Percentiles rank a stretch among this genome's conserved stretches.
These are phyloP conservation scores for Biston stratarius DNA, from an alignment of 2,888 invertebrate genomes.

Conservation along the genomic window DNA sequence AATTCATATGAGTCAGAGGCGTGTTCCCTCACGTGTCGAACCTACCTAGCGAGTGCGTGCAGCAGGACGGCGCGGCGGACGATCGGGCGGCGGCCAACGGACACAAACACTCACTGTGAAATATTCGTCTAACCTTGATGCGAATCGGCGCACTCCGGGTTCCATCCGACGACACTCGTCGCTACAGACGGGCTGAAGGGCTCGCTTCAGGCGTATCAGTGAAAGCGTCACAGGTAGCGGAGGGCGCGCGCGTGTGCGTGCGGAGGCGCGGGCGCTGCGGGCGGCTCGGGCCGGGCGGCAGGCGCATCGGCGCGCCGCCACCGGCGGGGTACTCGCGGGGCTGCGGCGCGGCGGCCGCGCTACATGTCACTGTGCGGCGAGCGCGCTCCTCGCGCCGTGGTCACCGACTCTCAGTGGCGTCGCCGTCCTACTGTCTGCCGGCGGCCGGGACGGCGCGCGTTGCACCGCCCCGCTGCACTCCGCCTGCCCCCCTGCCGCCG, in stretches of 20 bases:
- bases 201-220: slow-evolving; percentile 76
- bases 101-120: slow-evolving; percentile 84
- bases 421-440: slow-evolving; percentile 86
- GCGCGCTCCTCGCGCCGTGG: slow-evolving; percentile 84
- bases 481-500: slow-evolving; percentile 77
- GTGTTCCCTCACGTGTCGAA: slow-evolving; percentile 69
- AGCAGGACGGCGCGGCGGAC: slow-evolving; percentile 54
- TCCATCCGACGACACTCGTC: slow-evolving; percentile 84
- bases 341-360: slow-evolving; percentile 82
- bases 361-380: slow-evolving; percentile 84
- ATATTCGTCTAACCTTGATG: slow-evolving; percentile 86
- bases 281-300: slow-evolving; percentile 77
- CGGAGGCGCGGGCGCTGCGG: slow-evolving; percentile 60
- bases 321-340: slow-evolving; percentile 76
- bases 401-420: slow-evolving; percentile 85
- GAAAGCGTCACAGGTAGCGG: slow-evolving; percentile 65
- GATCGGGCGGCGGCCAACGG: slow-evolving; percentile 61
- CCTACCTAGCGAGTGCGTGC: slow-evolving; percentile 69
- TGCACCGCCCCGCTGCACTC: slow-evolving; percentile 86
- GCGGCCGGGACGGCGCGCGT: slow-evolving; percentile 78
- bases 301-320: slow-evolving; percentile 84
- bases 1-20: slow-evolving; percentile 70
- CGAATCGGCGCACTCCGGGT: slow-evolving; percentile 86
- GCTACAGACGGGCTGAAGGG: slow-evolving; percentile 79
- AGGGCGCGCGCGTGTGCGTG: slow-evolving; percentile 54